A percentile compares a stretch with the other conserved stretches of the same genome.
Evolutionary conservation across 1,140 invertebrate genomes (phyloP).

Genomic region (Aphelinus certus): DNA sequence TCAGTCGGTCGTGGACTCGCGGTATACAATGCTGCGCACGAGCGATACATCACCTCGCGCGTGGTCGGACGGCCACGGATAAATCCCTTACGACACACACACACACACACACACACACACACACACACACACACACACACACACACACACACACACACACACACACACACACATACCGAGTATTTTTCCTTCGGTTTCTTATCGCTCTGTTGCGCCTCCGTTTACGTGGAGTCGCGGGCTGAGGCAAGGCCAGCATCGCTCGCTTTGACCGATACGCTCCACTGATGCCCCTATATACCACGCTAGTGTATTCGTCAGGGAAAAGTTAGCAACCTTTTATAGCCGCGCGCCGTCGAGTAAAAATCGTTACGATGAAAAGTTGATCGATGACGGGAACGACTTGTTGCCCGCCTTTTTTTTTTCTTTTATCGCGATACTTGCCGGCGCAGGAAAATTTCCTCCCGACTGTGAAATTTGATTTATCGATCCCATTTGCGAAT

Average conservation of each 20-base stretch:
- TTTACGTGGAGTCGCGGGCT: not conserved
- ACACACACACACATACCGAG: not conserved
- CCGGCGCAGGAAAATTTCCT: not conserved
- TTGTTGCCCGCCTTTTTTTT: not conserved
- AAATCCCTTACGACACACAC: conserved; percentile 8
- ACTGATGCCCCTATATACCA: not conserved
- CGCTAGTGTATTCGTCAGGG: not conserved
- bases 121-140: not conserved
- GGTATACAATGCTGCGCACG: not conserved
- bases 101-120: not conserved
- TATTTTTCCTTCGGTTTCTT: not conserved
- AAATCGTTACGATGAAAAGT: not conserved
- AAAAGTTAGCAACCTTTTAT: not conserved
- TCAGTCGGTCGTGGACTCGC: conserved; percentile 20
- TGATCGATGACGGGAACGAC: conserved; percentile 3
- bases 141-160: not conserved
- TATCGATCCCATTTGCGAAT: not conserved
- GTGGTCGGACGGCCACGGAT: not conserved
- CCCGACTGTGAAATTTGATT: not conserved
- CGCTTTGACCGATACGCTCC: not conserved
- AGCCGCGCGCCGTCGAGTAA: not conserved
- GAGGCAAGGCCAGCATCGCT: conserved; percentile 3
- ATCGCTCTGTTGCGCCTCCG: not conserved
- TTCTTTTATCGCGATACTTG: not conserved
- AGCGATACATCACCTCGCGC: not conserved